Base-by-base conservation (phyloP, 2,888 invertebrate genomes). In the Drosophila colorata region DNA sequence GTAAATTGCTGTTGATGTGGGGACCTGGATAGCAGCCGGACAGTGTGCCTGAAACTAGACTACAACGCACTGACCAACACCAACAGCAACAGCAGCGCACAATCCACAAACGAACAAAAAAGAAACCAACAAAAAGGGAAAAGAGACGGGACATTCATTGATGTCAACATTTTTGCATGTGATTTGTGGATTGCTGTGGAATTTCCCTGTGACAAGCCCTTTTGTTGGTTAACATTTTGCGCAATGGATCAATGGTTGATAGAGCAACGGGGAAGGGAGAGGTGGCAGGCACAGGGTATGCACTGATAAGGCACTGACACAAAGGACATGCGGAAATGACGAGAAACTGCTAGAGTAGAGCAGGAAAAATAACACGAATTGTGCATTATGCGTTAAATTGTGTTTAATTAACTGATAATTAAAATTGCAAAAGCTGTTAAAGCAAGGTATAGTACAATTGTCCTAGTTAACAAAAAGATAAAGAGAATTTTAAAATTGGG, bases 1-100 rank as follows among this genome's bases (percentile, higher is more conserved):
- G 60, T 66, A 84, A 84, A 87, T 87, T 87, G 78, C 35, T 70
- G 73, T 74, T 74, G 70, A 80, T 67, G 69, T 65, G 55, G 49
- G 53, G 48, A 57, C 56, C 73, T 66, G 64, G 78, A 65, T 74
- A 70, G 38, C 52, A 33, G 23, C 23, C 60, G 38, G 23, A 9
- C 33, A 2, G 23, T 40, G 14, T 23, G 25, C n/a, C 25, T 23
- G 43, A n/a, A 44, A 43, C 23, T 53, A 43, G 53, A 33, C 16
- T 43, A 43, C 53, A 13, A 25, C 53, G 11, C 35, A 16, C 33
- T 53, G 53, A 43, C 41, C 53, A 43, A 53, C 53, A 41, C 0
- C 33, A 33, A 33, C 31, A 31, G 3, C 28, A 28, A 3, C 28
- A 28, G 3, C 28, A 28, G 9, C 31, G 11, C 3, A 53, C 53